Evolutionary conservation across 2,888 invertebrate genomes (phyloP).

Genomic region (Apantesis nais): DNA sequence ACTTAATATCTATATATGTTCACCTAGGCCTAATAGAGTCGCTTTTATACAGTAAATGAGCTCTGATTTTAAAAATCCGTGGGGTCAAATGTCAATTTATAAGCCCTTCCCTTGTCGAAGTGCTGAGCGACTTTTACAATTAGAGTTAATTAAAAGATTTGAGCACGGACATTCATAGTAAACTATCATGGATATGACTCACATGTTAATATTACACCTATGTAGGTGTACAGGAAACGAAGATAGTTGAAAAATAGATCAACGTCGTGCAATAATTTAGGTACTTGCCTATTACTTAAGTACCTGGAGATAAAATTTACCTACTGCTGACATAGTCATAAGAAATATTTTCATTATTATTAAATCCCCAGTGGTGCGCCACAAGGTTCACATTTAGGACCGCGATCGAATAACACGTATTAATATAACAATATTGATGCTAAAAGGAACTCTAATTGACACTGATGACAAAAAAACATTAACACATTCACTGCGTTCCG

Average conservation of each 20-base stretch:
- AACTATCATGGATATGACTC: slow-evolving; percentile 48
- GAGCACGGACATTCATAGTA: slow-evolving; percentile 53
- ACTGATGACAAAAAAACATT: too few relatives aligned
- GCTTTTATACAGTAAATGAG: slow-evolving; percentile 30
- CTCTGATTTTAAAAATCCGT: slow-evolving; percentile 70
- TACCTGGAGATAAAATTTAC: neutral
- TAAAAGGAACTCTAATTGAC: too few relatives aligned
- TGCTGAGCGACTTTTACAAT: slow-evolving; percentile 56
- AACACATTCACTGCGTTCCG: too few relatives aligned
- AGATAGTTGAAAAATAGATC: slow-evolving; percentile 34
- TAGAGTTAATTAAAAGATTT: slow-evolving; percentile 69
- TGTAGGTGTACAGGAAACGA: slow-evolving; percentile 32
- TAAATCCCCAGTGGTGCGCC: too few relatives aligned
- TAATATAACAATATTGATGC: too few relatives aligned
- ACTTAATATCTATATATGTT: neutral
- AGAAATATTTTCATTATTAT: neutral
- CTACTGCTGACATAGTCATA: neutral
- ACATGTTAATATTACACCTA: slow-evolving; percentile 39
- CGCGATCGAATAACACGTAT: too few relatives aligned
- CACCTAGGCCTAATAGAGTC: neutral
- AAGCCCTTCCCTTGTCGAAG: slow-evolving; percentile 51
- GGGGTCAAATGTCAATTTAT: slow-evolving; percentile 71
- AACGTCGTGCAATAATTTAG: slow-evolving; percentile 21
- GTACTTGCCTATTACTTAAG: neutral
- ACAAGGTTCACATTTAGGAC: too few relatives aligned